Evolutionary conservation across 2,888 invertebrate genomes (phyloP).

Genomic region (Eulithis testata): DNA sequence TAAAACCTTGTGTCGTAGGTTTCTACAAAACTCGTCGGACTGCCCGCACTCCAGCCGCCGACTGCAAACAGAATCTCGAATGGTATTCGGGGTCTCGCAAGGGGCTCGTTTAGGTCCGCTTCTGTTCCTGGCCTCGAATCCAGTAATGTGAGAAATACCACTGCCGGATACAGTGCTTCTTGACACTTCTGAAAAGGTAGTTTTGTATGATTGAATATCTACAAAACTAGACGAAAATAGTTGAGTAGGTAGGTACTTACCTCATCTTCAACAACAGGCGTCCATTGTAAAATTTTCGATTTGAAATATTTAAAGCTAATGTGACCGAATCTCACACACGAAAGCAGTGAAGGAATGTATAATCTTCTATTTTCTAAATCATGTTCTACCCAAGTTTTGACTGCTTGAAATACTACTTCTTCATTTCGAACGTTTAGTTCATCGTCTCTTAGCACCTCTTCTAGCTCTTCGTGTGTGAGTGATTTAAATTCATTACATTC

Average conservation of each 20-base stretch:
- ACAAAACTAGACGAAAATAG: background rate
- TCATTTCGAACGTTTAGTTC: slow-evolving; percentile 89
- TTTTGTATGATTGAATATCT: background rate
- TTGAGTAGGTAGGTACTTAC: slow-evolving; percentile 56
- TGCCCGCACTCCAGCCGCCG: slow-evolving; percentile 94
- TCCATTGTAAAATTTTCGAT: slow-evolving; percentile 83
- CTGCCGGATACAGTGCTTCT: slow-evolving; percentile 81
- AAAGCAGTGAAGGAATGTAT: slow-evolving; percentile 85
- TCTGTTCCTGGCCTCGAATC: slow-evolving; percentile 78
- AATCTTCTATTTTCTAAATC: slow-evolving; percentile 81
- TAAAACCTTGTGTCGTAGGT: slow-evolving; percentile 89
- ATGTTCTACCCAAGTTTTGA: slow-evolving; percentile 88
- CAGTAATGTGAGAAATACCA: slow-evolving; percentile 80
- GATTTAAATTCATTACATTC: slow-evolving; percentile 87
- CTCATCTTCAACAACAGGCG: slow-evolving; percentile 78
- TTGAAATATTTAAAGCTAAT: slow-evolving; percentile 85
- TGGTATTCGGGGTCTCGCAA: slow-evolving; percentile 89
- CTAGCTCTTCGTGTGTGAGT: slow-evolving; percentile 85
- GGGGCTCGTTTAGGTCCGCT: slow-evolving; percentile 82
- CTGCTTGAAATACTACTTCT: slow-evolving; percentile 89
- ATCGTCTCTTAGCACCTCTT: slow-evolving; percentile 87
- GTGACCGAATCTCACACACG: slow-evolving; percentile 88
- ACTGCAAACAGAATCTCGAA: slow-evolving; percentile 92
- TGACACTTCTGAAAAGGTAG: slow-evolving; percentile 77
- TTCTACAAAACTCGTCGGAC: slow-evolving; percentile 91